These are phyloP conservation scores for Drosophila limbata DNA, from an alignment of 2,888 invertebrate genomes.

Conservation along the genomic window DNA sequence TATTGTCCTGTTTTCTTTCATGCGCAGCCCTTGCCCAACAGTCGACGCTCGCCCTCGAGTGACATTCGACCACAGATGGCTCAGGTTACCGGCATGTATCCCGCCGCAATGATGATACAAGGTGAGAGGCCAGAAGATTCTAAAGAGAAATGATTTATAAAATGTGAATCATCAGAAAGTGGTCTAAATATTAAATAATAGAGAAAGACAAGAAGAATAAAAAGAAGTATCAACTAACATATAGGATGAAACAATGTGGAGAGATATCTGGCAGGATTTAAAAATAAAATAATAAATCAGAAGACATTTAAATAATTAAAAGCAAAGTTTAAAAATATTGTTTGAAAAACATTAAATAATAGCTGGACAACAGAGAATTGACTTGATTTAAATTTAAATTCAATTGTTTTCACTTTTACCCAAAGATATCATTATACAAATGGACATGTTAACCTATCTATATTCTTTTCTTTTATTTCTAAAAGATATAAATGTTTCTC, in stretches of 20 bases:
- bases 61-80: constrained; percentile 84
- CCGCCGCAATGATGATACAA: constrained; percentile 85
- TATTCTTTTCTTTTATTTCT: background rate
- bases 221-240: too few relatives aligned
- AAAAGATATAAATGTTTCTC: background rate
- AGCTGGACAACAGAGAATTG: too few relatives aligned
- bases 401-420: background rate
- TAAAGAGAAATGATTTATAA: background rate
- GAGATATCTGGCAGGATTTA: too few relatives aligned
- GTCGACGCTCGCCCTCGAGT: constrained; percentile 85
- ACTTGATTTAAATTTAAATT: background rate
- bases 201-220: too few relatives aligned
- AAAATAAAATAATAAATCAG: too few relatives aligned
- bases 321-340: too few relatives aligned
- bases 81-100: constrained; percentile 85
- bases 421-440: background rate
- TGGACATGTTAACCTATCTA: background rate
- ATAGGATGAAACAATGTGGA: too few relatives aligned
- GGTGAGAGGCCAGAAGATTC: constrained; percentile 62
- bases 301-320: too few relatives aligned
- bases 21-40: constrained; percentile 84
- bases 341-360: too few relatives aligned
- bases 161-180: background rate
- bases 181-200: too few relatives aligned
- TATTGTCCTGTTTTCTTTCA: background rate